Evolutionary conservation across 1,140 invertebrate species (phyloP), one percentile per base, ranked within the genome.

Genomic region (Zaprionus davidi): DNA sequence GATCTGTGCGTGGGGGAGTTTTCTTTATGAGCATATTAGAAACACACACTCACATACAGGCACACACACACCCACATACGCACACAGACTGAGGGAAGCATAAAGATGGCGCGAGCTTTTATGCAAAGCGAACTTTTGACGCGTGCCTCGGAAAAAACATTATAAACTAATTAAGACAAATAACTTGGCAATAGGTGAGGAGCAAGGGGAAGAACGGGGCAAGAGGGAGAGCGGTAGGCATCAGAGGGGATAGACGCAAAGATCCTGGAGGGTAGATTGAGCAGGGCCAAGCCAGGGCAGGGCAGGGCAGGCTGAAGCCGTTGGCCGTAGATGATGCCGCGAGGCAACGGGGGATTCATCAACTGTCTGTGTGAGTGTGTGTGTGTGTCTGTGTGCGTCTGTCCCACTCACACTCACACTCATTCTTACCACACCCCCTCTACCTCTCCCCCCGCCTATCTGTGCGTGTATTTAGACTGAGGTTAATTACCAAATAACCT

Each of bases 81-180:
- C n/a, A 46, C 41, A 46, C 41, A n/a, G 41, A 44, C 5, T n/a
- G 41, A 24, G 5, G n/a, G 13, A 22, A 24, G 15, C 51, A 53
- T 26, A 53, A 53, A 53, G 51, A 53, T 53, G 15, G 51, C 24
- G 7, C 24, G 51, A 26, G 51, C 51, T 53, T 53, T 53, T 24
- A 24, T 22, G 51, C 20, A 53, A 53, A 53, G 20, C 20, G 22
- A 20, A 76, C 76, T 80, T 79, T 81, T 75, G 78, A 76, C 66
- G 79, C 67, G 67, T 67, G 78, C 59, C 49, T 59, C 12, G 62
- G 34, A 64, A 68, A 67, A 55, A 22, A 78, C 80, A 82, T 82
- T 82, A 73, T 67, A 67, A 73, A 73, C 62, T 73, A 82, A 82
- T 82, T 82, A 82, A 78, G 76, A 76, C 69, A 78, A 57, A 75